Base-by-base conservation (phyloP, 2,888 invertebrate genomes). In the Rotaria magnacalcarata region DNA sequence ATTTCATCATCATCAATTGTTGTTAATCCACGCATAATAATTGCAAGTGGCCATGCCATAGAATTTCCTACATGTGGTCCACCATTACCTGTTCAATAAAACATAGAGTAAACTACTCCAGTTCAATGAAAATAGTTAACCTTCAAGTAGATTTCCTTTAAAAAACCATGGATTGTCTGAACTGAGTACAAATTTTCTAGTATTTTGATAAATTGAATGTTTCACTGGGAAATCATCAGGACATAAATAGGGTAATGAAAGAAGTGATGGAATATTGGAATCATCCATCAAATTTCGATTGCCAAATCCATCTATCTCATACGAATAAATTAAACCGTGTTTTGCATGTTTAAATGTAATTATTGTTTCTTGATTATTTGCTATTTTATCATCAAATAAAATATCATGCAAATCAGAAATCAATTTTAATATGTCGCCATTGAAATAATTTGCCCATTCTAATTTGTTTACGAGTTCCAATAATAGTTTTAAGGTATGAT, bases 131-230 rank as follows among this genome's bases (percentile, higher is more conserved):
- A 27, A n/a, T 27, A 2, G 50, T 24, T 60, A 27, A 60, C 74
- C 80, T 80, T 80, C 47, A n/a, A 43, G 2, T 10, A n/a, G 2
- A 24, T 24, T 5, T 47, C 80, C 80, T 80, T 80, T n/a, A 47
- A 47, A 80, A 80, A 47, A 80, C 43, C 47, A 80, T 47, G 10
- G 47, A 80, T 80, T 80, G 21, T 80, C 80, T 24, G 8, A 41
- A 80, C 80, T 80, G 5, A 80, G n/a, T 80, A 80, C n/a, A 80
- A 80, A 80, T n/a, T 80, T 80, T 47, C 80, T 47, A 47, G 80
- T 80, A 80, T 80, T 80, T 47, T 80, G 80, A 47, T 80, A 80
- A 47, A 47, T 24, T 47, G 47, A 24, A 80, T 80, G 47, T 41
- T 80, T 47, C 1, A 34, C 4, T 67, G 67, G 16, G 6, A 67